Base-by-base conservation (phyloP, 2,797 vertebrate genomes). In the Coracias cyanogaster region DNA sequence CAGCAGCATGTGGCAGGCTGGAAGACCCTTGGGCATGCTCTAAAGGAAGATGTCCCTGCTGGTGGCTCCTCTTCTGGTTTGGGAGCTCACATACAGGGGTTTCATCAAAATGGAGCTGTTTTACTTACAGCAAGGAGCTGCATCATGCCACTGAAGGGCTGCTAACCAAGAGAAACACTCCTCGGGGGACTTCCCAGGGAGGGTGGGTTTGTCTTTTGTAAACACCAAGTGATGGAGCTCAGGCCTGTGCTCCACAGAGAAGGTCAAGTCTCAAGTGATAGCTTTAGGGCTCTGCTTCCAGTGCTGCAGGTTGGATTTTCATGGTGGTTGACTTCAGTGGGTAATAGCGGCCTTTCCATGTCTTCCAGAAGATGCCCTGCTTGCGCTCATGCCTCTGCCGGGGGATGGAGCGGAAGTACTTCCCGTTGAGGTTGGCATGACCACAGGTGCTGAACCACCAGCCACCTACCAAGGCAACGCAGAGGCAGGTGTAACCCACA, bases 371-470 rank as follows among this genome's bases (percentile, higher is more conserved):
- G 96, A 99, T 99, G 19, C 99, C 98, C 94, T 99, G 99, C 95
- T 99, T 99, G 65, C 99, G 98, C 96, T 99, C 98, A 26, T 99
- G 99, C 79, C 99, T 97, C 91, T 99, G 99, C 57, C 98, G 98
- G 1, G 99, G 99, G 15, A 99, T 98, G 86, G 98, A 99, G 90
- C 93, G 98, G 94, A 99, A 99, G 79, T 99, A 99, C 79, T 98
- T 98, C 19, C 99, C 99, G 0, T 99, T 99, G 48, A 99, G 98
- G 97, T 99, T 99, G 94, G 99, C 98, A 26, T 98, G 99, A 66
- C 99, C 98, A 4, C 99, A 99, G 91, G 98, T 99, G 90, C 99
- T 99, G 90, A 99, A 99, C 99, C 99, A 99, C 99, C 99, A 99
- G 60, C 99, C 99, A 48, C 99, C 99, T 99, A 64, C 55, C 94